Evolutionary conservation across 2,113 vertebrate genomes (phyloP).

Genomic region (Cyphomyrus discorhynchus): DNA sequence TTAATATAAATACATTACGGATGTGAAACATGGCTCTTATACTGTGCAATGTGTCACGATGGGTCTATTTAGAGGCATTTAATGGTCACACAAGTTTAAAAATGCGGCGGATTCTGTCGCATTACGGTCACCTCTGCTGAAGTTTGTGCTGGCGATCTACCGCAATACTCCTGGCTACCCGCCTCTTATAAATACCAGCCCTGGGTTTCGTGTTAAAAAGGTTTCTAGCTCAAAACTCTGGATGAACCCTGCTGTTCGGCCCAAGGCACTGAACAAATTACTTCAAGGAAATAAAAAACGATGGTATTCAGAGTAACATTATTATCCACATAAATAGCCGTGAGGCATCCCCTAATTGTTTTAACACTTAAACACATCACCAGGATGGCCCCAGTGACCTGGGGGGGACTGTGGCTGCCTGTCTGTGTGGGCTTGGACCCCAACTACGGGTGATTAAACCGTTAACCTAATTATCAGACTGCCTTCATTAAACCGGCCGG

Average conservation of each 20-base stretch:
- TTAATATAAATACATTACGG: not conserved
- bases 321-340: not conserved
- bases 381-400: not conserved
- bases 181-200: not conserved
- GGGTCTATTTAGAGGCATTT: not conserved
- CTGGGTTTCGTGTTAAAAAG: not conserved
- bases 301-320: not conserved
- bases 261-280: conserved; percentile 3
- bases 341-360: not conserved
- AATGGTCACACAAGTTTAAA: not conserved
- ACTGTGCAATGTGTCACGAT: not conserved
- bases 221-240: conserved; percentile 6
- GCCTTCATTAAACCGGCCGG: not conserved
- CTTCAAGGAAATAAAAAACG: not conserved
- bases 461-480: not conserved
- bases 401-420: not conserved
- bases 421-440: not conserved
- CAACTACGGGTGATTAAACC: not conserved
- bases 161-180: not conserved
- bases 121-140: not conserved
- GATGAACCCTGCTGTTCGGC: not conserved
- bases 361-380: not conserved
- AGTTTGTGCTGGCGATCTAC: not conserved
- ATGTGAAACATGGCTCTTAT: not conserved
- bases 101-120: not conserved